Conservation (phyloP, 2,113 vertebrate genomes). For the Planiliza haematocheilus region DNA sequence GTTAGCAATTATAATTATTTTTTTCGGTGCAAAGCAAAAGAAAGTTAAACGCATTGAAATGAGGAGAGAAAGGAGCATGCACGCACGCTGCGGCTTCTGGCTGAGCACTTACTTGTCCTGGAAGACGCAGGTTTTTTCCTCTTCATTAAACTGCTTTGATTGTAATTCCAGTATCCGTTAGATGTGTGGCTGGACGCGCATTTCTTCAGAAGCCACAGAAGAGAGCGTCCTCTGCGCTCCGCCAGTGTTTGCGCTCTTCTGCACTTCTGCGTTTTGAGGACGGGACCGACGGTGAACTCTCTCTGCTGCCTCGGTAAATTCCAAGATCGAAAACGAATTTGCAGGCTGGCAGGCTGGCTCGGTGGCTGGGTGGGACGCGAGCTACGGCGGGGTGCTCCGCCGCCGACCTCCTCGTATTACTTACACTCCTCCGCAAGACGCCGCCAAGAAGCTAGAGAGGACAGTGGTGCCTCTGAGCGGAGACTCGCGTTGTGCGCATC, state of each 20-base stretch:
- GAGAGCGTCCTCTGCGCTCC: slow-evolving; percentile 37
- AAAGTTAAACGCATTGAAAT: slow-evolving; percentile 33
- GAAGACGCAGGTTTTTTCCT: slow-evolving; percentile 55
- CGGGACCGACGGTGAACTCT: slow-evolving; percentile 12
- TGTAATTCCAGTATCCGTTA: slow-evolving; percentile 60
- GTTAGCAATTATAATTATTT: no score
- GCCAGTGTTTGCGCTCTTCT: slow-evolving; percentile 24
- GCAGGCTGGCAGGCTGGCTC: no score
- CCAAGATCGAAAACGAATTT: slow-evolving; percentile 37
- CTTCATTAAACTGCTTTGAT: slow-evolving; percentile 69
- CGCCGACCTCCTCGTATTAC: slow-evolving; percentile 46
- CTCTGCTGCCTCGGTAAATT: slow-evolving; percentile 66
- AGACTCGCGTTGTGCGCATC: slow-evolving; percentile 72
- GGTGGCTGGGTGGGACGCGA: background rate
- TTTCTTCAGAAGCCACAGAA: slow-evolving; percentile 16
- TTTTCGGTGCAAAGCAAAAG: background rate
- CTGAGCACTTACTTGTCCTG: slow-evolving; percentile 65
- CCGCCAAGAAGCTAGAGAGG: slow-evolving; percentile 61
- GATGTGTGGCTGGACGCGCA: slow-evolving; percentile 19
- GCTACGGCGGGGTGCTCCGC: slow-evolving; percentile 22
- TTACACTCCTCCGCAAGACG: slow-evolving; percentile 54
- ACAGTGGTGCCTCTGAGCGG: slow-evolving; percentile 65
- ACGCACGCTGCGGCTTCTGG: slow-evolving; percentile 6
- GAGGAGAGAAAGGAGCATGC: background rate
- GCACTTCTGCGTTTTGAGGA: slow-evolving; percentile 20